phyloP scores from a whole-genome alignment of 2,888 invertebrate genomes.

The Eudasyphora cyanicolor region DNA sequence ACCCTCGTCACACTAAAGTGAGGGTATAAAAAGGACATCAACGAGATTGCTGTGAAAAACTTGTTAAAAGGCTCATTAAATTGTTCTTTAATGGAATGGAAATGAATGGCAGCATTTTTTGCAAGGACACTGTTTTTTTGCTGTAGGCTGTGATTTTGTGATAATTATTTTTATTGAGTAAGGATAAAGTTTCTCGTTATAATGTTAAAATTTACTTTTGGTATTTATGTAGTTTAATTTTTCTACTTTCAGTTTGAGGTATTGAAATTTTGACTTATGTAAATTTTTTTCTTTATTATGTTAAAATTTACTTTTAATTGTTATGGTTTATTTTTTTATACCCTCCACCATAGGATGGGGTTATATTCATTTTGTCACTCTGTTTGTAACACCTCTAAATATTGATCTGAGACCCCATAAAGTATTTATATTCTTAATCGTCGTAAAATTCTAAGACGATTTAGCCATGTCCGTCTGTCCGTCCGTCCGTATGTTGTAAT shows the following conservation, averaged over 20 bases:
- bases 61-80: not conserved
- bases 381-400: too few relatives aligned
- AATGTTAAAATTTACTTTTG: not conserved
- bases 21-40: not conserved
- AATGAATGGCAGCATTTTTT: not conserved
- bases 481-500: too few relatives aligned
- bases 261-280: too few relatives aligned
- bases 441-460: too few relatives aligned
- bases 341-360: too few relatives aligned
- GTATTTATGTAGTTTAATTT: not conserved
- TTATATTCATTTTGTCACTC: too few relatives aligned
- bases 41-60: not conserved
- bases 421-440: too few relatives aligned
- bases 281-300: not conserved
- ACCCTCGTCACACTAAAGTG: too few relatives aligned
- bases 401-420: too few relatives aligned
- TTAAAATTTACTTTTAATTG: not conserved
- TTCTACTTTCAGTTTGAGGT: too few relatives aligned
- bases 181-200: not conserved
- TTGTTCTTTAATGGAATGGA: not conserved
- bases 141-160: not conserved
- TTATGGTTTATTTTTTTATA: not conserved
- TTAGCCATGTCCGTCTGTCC: too few relatives aligned
- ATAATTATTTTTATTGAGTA: not conserved
- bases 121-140: not conserved